Percentiles rank a stretch among this genome's conserved stretches.
These are phyloP conservation scores for Luidia sarsii DNA, from an alignment of 53 echinoderm and acorn worm species.

Conservation along the genomic window DNA sequence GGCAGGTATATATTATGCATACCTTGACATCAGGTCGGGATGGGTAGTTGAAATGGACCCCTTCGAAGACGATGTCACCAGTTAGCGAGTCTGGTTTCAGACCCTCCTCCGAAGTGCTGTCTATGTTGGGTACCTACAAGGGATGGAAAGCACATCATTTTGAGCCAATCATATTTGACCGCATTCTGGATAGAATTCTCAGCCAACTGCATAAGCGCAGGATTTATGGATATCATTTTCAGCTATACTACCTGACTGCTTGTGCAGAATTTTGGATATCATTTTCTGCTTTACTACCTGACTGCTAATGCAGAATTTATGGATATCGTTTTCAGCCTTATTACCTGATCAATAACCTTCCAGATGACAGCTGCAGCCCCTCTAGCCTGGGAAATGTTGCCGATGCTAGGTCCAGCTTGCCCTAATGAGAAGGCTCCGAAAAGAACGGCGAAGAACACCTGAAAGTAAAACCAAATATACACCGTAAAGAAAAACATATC, in stretches of 20 bases:
- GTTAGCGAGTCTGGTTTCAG: constrained; percentile 67
- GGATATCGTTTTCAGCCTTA: too few species aligned
- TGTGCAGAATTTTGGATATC: too few species aligned
- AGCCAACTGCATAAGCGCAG: too few species aligned
- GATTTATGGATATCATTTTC: too few species aligned
- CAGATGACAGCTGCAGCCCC: constrained; percentile 86
- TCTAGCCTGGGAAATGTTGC: constrained; percentile 73
- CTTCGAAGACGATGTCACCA: constrained; percentile 76
- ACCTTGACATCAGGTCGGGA: constrained; percentile 83
- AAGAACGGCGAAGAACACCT: constrained; percentile 88
- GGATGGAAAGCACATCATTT: not conserved
- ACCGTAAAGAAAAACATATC: not conserved
- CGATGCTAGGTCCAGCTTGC: constrained; percentile 84
- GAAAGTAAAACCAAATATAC: not conserved
- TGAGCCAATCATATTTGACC: too few species aligned
- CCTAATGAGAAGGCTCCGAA: constrained; percentile 90
- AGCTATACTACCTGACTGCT: too few species aligned
- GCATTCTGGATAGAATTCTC: too few species aligned
- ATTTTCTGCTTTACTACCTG: too few species aligned
- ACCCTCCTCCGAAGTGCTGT: constrained; percentile 82
- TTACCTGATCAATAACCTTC: constrained; percentile 85
- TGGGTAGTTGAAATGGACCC: constrained; percentile 88
- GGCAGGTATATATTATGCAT: too few species aligned
- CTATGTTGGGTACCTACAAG: constrained; percentile 73
- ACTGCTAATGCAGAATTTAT: too few species aligned